Evolutionary conservation across 2,797 vertebrate genomes (phyloP).

Genomic region (Eulemur rubriventer): DNA sequence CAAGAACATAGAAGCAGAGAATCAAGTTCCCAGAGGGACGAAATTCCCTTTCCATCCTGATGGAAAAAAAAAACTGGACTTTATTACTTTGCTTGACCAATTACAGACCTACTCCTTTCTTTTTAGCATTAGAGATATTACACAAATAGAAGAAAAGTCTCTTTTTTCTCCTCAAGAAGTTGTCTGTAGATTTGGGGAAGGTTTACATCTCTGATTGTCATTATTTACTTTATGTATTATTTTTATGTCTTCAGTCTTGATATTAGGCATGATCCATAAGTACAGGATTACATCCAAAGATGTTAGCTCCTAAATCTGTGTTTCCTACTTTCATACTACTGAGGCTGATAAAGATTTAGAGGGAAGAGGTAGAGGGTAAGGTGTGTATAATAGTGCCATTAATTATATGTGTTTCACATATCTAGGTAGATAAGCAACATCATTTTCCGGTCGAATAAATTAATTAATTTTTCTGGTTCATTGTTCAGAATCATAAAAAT

Average conservation of each 20-base stretch:
- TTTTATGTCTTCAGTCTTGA: conserved; percentile 20
- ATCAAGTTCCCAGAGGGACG: neutral
- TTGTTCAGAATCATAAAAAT: conserved; percentile 30
- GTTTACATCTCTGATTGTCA: neutral
- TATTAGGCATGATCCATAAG: neutral
- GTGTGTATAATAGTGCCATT: neutral
- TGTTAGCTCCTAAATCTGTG: neutral
- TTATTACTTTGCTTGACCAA: neutral
- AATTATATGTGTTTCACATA: neutral
- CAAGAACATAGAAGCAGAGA: neutral
- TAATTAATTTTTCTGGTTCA: conserved; percentile 38
- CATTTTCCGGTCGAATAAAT: conserved; percentile 48
- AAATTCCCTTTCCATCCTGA: neutral
- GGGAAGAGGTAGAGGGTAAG: neutral
- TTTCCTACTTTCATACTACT: neutral
- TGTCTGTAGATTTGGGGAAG: neutral
- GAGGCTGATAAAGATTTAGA: conserved; percentile 13
- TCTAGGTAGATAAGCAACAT: neutral
- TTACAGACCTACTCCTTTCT: neutral
- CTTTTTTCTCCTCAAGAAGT: neutral
- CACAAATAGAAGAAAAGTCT: neutral
- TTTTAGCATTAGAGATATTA: neutral
- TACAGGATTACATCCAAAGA: neutral
- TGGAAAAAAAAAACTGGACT: neutral
- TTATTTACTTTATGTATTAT: neutral